These are phyloP conservation scores for Plebejus melissa DNA, from an alignment of 2,888 invertebrate species.

Conservation along the genomic window DNA sequence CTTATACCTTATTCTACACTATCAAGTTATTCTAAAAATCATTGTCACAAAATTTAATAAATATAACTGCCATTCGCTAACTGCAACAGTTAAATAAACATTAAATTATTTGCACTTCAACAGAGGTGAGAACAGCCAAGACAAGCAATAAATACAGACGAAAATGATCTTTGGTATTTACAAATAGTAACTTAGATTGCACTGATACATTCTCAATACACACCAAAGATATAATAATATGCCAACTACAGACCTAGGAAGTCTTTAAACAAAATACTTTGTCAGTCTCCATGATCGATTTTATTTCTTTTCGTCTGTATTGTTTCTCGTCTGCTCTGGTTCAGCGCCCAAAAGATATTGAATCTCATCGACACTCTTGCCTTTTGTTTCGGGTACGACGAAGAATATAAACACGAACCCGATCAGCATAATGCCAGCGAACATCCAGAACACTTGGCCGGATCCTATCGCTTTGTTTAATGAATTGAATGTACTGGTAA, in stretches of 20 bases:
- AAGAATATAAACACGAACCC: constrained; percentile 84
- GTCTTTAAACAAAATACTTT: constrained; percentile 50
- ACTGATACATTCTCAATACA: constrained; percentile 43
- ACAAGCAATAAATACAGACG: constrained; percentile 37
- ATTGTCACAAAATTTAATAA: constrained; percentile 11
- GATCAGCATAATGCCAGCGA: constrained; percentile 81
- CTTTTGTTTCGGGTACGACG: constrained; percentile 83
- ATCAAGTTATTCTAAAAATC: constrained; percentile 30
- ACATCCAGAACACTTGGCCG: constrained; percentile 86
- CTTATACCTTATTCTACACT: constrained; percentile 31
- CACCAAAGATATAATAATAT: constrained; percentile 42
- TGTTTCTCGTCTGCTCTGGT: constrained; percentile 44
- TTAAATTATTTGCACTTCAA: constrained; percentile 35
- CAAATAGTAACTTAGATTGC: constrained; percentile 42
- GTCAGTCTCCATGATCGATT: constrained; percentile 52
- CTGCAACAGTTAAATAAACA: constrained; percentile 27
- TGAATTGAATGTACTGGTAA: constrained; percentile 85
- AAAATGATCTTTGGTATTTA: constrained; percentile 58
- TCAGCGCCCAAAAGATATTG: constrained; percentile 70
- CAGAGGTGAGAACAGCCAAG: constrained; percentile 36
- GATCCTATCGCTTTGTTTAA: constrained; percentile 77
- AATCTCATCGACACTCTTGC: constrained; percentile 84
- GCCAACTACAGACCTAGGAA: constrained; percentile 40
- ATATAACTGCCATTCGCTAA: constrained; percentile 31
- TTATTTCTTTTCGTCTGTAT: constrained; percentile 57